These are phyloP conservation scores for Oikopleura albicans DNA, from an alignment of 23 tunicate species.

Conservation along the genomic window DNA sequence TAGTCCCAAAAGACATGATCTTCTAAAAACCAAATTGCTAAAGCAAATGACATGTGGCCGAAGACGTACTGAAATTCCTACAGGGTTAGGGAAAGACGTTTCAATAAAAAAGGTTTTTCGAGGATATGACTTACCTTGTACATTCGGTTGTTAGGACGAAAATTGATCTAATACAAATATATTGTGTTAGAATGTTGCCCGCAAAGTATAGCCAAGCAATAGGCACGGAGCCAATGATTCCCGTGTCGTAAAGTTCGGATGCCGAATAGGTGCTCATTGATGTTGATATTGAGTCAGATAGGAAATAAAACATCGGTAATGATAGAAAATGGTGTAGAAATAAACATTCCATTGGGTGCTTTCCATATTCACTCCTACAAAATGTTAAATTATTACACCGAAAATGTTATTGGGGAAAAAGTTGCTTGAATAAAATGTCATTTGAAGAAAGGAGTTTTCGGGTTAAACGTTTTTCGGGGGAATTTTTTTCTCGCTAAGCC, in stretches of 20 bases:
- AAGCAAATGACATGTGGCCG: no score
- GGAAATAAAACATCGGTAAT: not conserved
- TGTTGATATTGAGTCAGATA: not conserved
- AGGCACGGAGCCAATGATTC: slow-evolving; percentile 23
- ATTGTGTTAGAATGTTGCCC: slow-evolving; percentile 55
- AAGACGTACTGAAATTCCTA: no score
- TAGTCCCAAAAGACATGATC: no score
- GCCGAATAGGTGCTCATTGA: not conserved
- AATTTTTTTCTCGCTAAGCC: not conserved
- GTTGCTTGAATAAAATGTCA: no score
- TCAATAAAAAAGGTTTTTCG: no score
- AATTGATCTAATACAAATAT: slow-evolving; percentile 70
- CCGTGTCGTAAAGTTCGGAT: not conserved
- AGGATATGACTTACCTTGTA: slow-evolving; percentile 27
- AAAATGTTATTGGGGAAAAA: not conserved
- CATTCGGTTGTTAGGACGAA: slow-evolving; percentile 48
- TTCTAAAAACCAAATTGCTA: no score
- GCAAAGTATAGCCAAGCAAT: slow-evolving; percentile 64
- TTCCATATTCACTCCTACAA: not conserved
- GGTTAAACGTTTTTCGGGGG: no score
- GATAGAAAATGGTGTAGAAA: not conserved
- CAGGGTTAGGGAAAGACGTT: no score
- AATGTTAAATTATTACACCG: not conserved
- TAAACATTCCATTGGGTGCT: not conserved
- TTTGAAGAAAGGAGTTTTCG: no score